phyloP scores from a whole-genome alignment of 1,140 invertebrate species.

The Odontomachus brunneus region DNA sequence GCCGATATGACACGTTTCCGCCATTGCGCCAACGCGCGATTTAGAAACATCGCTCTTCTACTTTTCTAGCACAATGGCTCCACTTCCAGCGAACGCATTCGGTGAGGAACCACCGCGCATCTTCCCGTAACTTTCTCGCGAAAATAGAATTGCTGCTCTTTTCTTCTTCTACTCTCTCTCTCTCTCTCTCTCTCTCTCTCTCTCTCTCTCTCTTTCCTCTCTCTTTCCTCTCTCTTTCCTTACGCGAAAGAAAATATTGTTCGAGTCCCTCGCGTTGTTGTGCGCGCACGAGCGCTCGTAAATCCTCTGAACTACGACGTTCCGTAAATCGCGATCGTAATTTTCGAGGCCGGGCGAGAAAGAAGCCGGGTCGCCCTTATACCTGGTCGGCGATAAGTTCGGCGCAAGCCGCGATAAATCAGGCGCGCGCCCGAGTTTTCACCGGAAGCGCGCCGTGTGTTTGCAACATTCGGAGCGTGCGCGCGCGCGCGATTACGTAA shows the following conservation, averaged over 20 bases:
- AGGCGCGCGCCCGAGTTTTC: slow-evolving; percentile 35
- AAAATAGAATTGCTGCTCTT: too few species aligned
- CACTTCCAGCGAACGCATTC: slow-evolving; percentile 3
- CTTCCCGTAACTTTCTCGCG: neutral
- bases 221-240: neutral
- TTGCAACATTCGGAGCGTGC: slow-evolving; percentile 11
- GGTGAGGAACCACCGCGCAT: neutral
- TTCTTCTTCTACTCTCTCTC: too few species aligned
- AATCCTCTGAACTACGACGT: slow-evolving; percentile 24
- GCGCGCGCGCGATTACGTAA: slow-evolving; percentile 32
- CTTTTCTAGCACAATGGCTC: neutral
- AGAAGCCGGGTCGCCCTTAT: neutral
- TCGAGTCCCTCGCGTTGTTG: neutral
- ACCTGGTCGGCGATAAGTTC: slow-evolving; percentile 44
- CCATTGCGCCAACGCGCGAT: neutral
- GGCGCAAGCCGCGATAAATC: slow-evolving; percentile 42
- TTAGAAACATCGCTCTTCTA: neutral
- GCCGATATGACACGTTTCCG: neutral
- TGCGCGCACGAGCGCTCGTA: slow-evolving; percentile 43
- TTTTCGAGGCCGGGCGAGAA: slow-evolving; percentile 40
- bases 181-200: too few species aligned
- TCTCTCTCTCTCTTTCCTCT: too few species aligned
- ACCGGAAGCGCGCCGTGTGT: slow-evolving; percentile 35
- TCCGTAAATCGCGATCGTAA: slow-evolving; percentile 54
- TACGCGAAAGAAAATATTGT: slow-evolving; percentile 24